phyloP scores from a whole-genome alignment of 53 echinoderm and acorn worm genomes.

The Hippasteria phrygiana region DNA sequence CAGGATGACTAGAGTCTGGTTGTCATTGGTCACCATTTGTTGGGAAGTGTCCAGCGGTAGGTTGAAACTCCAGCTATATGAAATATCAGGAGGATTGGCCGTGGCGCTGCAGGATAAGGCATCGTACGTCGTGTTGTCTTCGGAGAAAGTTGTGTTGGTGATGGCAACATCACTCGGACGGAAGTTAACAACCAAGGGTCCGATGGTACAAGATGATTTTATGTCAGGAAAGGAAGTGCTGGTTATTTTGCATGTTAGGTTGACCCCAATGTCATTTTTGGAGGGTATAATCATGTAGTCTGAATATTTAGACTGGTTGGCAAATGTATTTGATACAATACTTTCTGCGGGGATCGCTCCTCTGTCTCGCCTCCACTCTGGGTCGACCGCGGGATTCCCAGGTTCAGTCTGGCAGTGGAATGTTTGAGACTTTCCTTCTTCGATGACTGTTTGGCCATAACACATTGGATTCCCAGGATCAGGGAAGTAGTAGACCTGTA shows the following conservation, averaged over 20 bases:
- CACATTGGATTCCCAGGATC: conserved; percentile 30
- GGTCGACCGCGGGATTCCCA: not conserved
- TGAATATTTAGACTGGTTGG: not conserved
- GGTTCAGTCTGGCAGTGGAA: conserved; percentile 28
- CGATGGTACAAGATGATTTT: conserved; percentile 2
- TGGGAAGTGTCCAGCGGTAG: conserved; percentile 20
- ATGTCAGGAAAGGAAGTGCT: not conserved
- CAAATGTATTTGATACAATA: not conserved
- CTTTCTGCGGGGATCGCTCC: not conserved
- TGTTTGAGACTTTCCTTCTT: not conserved
- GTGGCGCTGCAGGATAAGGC: conserved; percentile 34
- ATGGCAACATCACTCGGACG: conserved; percentile 41
- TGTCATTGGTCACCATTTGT: conserved; percentile 1
- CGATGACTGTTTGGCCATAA: not conserved
- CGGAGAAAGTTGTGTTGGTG: conserved; percentile 4
- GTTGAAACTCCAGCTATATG: conserved; percentile 45
- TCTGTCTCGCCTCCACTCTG: conserved; percentile 26
- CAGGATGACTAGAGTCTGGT: conserved; percentile 40
- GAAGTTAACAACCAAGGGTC: conserved; percentile 50
- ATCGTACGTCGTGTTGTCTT: conserved; percentile 15
- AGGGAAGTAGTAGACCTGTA: conserved; percentile 40
- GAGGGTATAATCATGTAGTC: conserved; percentile 18
- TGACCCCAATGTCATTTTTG: conserved; percentile 15
- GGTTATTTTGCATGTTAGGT: not conserved
- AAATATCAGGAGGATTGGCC: conserved; percentile 30